Evolutionary conservation across 1,140 invertebrate species (phyloP).

Genomic region (Drosophila sturtevanti): DNA sequence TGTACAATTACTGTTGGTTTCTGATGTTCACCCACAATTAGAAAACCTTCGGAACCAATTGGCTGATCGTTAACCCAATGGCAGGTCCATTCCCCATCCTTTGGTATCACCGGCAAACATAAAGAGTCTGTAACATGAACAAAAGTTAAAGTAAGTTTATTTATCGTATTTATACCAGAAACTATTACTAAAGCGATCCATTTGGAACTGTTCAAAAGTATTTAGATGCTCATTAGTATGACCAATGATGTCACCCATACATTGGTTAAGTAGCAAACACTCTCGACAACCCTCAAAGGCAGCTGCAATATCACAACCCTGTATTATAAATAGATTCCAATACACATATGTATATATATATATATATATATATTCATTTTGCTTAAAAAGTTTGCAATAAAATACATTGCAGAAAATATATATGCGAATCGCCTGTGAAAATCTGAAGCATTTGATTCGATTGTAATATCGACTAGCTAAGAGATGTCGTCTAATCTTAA

Average conservation of each 20-base stretch:
- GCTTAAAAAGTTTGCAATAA: too few relatives aligned
- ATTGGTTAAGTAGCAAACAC: background rate
- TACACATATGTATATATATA: too few relatives aligned
- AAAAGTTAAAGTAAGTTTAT: background rate
- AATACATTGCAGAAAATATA: too few relatives aligned
- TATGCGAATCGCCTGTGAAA: too few relatives aligned
- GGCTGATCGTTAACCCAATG: conserved; percentile 87
- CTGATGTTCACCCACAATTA: conserved; percentile 82
- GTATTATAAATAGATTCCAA: background rate
- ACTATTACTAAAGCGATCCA: background rate
- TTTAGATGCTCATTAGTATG: background rate
- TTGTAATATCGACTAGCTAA: too few relatives aligned
- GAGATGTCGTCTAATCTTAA: too few relatives aligned
- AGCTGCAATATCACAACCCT: background rate
- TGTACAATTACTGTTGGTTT: conserved; percentile 87
- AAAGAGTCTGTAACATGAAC: conserved; percentile 47
- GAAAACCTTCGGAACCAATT: conserved; percentile 84
- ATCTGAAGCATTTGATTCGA: too few relatives aligned
- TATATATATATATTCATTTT: too few relatives aligned
- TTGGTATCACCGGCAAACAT: conserved; percentile 72
- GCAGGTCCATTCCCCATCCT: conserved; percentile 85
- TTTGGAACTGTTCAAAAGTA: background rate
- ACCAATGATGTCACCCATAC: background rate
- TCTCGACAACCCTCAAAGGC: background rate
- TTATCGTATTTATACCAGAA: background rate